These are phyloP conservation scores for Sinhomidia bicolor DNA, from an alignment of 2,888 invertebrate genomes.

Conservation along the genomic window DNA sequence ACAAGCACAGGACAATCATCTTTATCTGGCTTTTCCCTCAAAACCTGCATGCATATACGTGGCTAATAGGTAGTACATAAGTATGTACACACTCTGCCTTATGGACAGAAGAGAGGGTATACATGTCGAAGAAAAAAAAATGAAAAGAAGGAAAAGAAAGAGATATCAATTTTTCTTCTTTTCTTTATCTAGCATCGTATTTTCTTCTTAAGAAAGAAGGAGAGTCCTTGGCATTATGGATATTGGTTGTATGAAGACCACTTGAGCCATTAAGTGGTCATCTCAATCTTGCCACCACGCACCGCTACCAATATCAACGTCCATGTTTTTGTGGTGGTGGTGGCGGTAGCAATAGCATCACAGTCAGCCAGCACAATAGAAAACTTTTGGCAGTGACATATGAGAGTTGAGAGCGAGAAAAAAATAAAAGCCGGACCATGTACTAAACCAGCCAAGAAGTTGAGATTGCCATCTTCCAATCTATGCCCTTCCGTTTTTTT, in stretches of 20 bases:
- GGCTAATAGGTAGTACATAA: too few relatives aligned
- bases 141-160: constrained; percentile 32
- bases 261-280: constrained; percentile 80
- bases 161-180: constrained; percentile 65
- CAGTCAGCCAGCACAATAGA: constrained; percentile 78
- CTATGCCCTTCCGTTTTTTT: constrained; percentile 51
- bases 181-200: not conserved
- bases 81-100: too few relatives aligned
- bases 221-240: not conserved
- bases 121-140: constrained; percentile 13
- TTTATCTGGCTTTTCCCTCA: not conserved
- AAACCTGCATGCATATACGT: not conserved
- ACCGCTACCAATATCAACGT: constrained; percentile 20
- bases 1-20: not conserved
- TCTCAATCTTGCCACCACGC: constrained; percentile 67
- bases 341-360: not conserved
- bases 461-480: constrained; percentile 44
- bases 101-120: not conserved
- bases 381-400: constrained; percentile 80
- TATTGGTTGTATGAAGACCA: constrained; percentile 70
- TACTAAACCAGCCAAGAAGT: constrained; percentile 10
- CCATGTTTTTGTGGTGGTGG: constrained; percentile 50
- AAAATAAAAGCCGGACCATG: not conserved
- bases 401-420: constrained; percentile 69
- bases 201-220: constrained; percentile 36